Evolutionary conservation across 2,888 invertebrate species (phyloP), one percentile per base, ranked within the genome.

Genomic region (Spilarctia lutea): DNA sequence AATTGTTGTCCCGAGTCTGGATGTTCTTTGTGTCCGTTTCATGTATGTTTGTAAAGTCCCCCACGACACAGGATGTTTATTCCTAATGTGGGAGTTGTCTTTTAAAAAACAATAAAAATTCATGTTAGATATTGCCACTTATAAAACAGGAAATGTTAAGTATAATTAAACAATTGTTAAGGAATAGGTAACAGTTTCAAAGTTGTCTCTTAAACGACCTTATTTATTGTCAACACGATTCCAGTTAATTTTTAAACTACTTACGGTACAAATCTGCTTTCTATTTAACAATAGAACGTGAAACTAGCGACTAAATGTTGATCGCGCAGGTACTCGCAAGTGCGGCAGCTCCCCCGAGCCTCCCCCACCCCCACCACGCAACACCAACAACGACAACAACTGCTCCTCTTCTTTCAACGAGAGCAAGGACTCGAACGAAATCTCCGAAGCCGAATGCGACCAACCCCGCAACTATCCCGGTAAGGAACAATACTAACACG

Each of bases 361-460:
- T 69, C 97, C 97, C 84, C 97, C 97, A 96, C 98, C 97, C 83
- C 98, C 97, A 87, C 98, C 97, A 90, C 97, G 97, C 91, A 98
- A 98, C 94, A 98, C 98, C 89, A 98, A 98, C 92, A 97, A 96
- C 87, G 97, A 97, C 91, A 97, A 97, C 92, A 98, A 98, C 96
- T 98, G 96, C 91, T 97, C 97, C 88, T 97, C 98, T 86, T 97
- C 97, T 68, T 98, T 98, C 96, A 98, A 99, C 95, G 98, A 98
- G 94, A 98, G 98, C 91, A 98, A 98, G 96, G 98, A 98, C 93
- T 98, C 98, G 94, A 98, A 98, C 96, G 98, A 98, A 95, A 98
- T 98, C 94, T 98, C 98, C 90, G 98, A 98, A 94, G 98, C 98
- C 86, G 98, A 98, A 94, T 98, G 98, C 93, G 98, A 98, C 96